phyloP scores from a whole-genome alignment of 2,888 invertebrate species.

The Serripes groenlandicus region DNA sequence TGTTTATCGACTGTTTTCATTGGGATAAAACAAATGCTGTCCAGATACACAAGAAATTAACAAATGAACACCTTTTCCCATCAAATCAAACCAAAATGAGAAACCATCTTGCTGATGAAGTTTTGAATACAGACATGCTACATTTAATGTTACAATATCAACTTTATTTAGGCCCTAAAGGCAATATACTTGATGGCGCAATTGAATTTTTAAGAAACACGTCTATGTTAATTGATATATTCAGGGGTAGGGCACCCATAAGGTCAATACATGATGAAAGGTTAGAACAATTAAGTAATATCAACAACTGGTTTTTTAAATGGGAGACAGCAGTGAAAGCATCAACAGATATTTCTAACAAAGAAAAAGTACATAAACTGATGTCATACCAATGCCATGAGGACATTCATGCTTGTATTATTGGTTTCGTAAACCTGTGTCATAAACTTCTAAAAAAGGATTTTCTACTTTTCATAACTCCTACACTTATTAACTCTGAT shows the following conservation, averaged over 20 bases:
- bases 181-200: slow-evolving; percentile 41
- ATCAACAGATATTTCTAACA: no score
- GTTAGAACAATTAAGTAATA: slow-evolving; percentile 18
- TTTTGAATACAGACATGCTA: slow-evolving; percentile 56
- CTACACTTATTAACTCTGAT: slow-evolving; percentile 62
- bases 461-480: slow-evolving; percentile 31
- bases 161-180: slow-evolving; percentile 35
- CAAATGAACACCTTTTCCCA: slow-evolving; percentile 53
- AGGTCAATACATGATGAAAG: slow-evolving; percentile 28
- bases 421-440: slow-evolving; percentile 57
- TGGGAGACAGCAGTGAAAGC: no score
- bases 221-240: slow-evolving; percentile 33
- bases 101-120: slow-evolving; percentile 64
- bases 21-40: slow-evolving; percentile 59
- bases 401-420: slow-evolving; percentile 55
- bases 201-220: slow-evolving; percentile 41
- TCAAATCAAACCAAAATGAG: slow-evolving; percentile 54
- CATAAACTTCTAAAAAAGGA: slow-evolving; percentile 4
- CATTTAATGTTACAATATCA: slow-evolving; percentile 40
- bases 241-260: slow-evolving; percentile 31
- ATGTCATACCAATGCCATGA: slow-evolving; percentile 59
- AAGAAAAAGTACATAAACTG: neutral
- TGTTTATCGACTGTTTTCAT: slow-evolving; percentile 52
- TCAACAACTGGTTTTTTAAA: slow-evolving; percentile 16
- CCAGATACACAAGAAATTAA: slow-evolving; percentile 53